Base-by-base conservation (phyloP, 2,113 vertebrate genomes). In the Riparia riparia region DNA sequence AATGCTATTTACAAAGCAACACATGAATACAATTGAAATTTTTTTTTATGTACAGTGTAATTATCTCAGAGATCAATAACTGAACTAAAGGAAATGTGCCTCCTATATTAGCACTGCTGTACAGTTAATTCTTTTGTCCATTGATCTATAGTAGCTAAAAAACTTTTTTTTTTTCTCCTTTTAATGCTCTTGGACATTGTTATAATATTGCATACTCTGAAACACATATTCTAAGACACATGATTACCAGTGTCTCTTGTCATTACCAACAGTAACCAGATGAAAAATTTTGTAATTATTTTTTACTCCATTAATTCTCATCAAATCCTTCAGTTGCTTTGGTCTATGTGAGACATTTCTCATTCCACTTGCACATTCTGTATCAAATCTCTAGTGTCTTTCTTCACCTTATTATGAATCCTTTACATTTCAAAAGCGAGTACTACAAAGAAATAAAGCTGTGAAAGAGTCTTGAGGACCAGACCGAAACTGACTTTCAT, bases 51-150 rank as follows among this genome's bases (percentile, higher is more conserved):
- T 69, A 94, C 49, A 95, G 41, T 60, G 73, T 95, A 93, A 93
- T 94, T 96, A 89, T 89, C 94, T 94, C 87, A 82, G 29, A 83
- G 65, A 94, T 95, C 77, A 92, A 88, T 97, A 91, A 88, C n/a
- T 50, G 22, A 83, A 37, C 60, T 94, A 94, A 95, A 45, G 89
- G 66, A 74, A 79, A 63, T 86, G 66, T 91, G 45, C 22, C 19
- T 95, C 17, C 14, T 32, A 45, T 58, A 49, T 64, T 79, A 95
- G 37, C 25, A 78, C 7, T 80, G 60, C 74, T 4, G 39, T 94
- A 57, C 60, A 92, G 86, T 58, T 94, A 85, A 57, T 24, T 83
- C 42, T 82, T 94, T 95, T 91, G 51, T 88, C 34, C 82, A 78
- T 31, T 78, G 57, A 96, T 91, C 26, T 86, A 51, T 14, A 88